Base-by-base conservation (phyloP, 2,888 invertebrate genomes). In the Conchocele bisecta region DNA sequence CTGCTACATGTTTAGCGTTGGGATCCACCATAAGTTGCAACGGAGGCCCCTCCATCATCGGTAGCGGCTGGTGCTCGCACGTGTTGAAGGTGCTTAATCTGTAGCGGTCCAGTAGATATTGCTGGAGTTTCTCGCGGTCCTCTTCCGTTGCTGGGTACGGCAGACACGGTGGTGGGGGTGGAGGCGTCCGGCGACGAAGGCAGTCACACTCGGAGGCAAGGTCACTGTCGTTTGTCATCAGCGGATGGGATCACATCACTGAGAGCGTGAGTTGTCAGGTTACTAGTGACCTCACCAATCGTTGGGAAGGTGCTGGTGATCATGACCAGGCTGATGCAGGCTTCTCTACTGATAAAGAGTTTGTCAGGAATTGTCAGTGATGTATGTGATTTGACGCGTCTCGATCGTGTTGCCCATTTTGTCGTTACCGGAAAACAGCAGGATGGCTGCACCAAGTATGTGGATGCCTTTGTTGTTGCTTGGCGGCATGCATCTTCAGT, bases 401-500 rank as follows among this genome's bases (percentile, higher is more conserved):
- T 82, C 81, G 3, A 71, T 20, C n/a, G n/a, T n/a, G n/a, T n/a
- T n/a, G 0, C 67, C 70, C 7, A 57, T 24, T 1, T 39, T 29
- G 31, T 48, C 22, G 17, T 17, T 56, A 4, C 79, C 78, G 20
- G 75, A 68, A 9, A 86, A 37, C 0, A 81, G 68, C 9, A 83
- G 71, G 13, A 81, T 31, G 5, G 68, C 37, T 5, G 85, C 85
- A 5, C 86, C 84, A 44, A 83, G 59, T 48, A 85, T 85, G 5
- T 44, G 59, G 28, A 86, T 86, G 11, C 80, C 75, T 22, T 61
- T 50, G 46, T 76, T 76, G 51, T 77, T n/a, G n/a, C n/a, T n/a
- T 83, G 2, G 85, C 85, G 3, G 82, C 78, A 41, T 78, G 79
- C 80, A 86, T 85, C 24, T 66, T 65, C 80, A 84, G 77, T 6